These are phyloP conservation scores for Halichondria panicea DNA, from an alignment of 37 sponge, comb jelly and placozoan genomes.

Conservation along the genomic window DNA sequence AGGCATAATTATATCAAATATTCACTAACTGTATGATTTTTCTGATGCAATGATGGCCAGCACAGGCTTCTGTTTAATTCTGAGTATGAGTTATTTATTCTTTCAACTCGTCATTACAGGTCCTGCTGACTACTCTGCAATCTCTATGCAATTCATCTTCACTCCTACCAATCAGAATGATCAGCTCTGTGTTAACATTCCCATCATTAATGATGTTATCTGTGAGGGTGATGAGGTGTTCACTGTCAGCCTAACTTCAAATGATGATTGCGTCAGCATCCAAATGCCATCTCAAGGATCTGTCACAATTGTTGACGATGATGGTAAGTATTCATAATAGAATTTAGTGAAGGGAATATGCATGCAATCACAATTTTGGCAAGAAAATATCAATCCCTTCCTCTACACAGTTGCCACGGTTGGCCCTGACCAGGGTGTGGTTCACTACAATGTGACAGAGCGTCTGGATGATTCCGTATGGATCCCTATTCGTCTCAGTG, in stretches of 20 bases:
- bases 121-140: not conserved
- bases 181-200: not conserved
- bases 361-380: too few species aligned
- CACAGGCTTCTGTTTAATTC: not conserved
- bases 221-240: conserved; percentile 2
- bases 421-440: not conserved
- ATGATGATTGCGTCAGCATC: not conserved
- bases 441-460: not conserved
- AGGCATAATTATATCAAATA: not conserved
- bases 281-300: not conserved
- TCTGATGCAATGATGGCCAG: too few species aligned
- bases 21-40: not conserved
- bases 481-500: not conserved
- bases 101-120: not conserved
- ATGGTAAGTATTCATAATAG: too few species aligned
- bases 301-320: conserved; percentile 18
- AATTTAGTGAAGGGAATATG: too few species aligned
- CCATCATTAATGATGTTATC: conserved; percentile 2
- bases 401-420: not conserved
- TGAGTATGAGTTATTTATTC: not conserved
- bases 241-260: not conserved
- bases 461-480: too few species aligned
- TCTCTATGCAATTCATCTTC: not conserved
- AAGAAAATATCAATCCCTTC: not conserved
- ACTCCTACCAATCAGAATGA: not conserved